phyloP scores from a whole-genome alignment of 1,140 invertebrate species.

The Pseudomyrmex cubaensis region DNA sequence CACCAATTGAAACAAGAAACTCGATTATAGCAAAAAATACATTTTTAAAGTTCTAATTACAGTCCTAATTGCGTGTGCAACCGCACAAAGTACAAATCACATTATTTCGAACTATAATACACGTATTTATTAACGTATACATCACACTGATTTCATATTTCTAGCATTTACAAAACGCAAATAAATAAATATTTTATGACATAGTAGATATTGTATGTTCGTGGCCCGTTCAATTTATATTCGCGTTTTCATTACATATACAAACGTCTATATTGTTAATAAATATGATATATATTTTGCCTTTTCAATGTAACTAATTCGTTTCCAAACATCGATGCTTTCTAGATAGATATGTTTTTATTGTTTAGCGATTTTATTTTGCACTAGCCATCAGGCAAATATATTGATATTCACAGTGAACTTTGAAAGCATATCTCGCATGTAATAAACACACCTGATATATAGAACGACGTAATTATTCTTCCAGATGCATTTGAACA shows the following conservation, averaged over 20 bases:
- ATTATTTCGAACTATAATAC: not conserved
- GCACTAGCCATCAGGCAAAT: too few relatives aligned
- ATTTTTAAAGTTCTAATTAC: slow-evolving; percentile 2
- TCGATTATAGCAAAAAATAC: not conserved
- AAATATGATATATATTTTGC: not conserved
- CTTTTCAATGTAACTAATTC: not conserved
- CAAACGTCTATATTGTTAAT: not conserved
- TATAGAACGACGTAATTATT: not conserved
- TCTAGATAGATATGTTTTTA: not conserved
- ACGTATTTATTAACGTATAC: not conserved
- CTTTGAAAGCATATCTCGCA: too few relatives aligned
- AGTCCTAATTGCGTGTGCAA: not conserved
- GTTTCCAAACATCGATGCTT: not conserved
- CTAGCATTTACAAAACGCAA: slow-evolving; percentile 1
- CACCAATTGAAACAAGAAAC: slow-evolving; percentile 30
- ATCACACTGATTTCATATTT: slow-evolving; percentile 23
- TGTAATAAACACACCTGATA: too few relatives aligned
- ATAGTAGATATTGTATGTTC: not conserved
- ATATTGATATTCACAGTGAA: too few relatives aligned
- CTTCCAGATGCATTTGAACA: slow-evolving; percentile 17
- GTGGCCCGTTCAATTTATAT: not conserved
- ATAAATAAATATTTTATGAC: not conserved
- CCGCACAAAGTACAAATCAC: slow-evolving; percentile 15
- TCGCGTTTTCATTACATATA: not conserved
- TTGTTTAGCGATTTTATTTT: too few relatives aligned